Percentiles rank a stretch among this genome's conserved stretches.
These are phyloP conservation scores for Diplogasteroides magnus DNA, from an alignment of 1,140 invertebrate species.

Conservation along the genomic window DNA sequence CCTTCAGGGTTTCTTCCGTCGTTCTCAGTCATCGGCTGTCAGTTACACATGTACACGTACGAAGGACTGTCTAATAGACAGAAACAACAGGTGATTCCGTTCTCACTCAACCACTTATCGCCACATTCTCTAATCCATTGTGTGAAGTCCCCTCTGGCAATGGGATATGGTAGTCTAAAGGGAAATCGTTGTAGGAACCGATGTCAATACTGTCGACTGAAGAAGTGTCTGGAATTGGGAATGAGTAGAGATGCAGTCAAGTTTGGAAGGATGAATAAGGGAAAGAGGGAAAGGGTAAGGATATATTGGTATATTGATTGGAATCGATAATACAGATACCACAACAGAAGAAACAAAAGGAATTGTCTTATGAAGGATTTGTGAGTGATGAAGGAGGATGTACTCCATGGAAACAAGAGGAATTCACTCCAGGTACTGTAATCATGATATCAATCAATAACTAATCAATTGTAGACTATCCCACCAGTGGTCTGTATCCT, in stretches of 20 bases:
- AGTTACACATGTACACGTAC: slow-evolving; percentile 98
- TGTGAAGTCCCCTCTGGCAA: background rate
- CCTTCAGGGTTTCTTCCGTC: slow-evolving; percentile 89
- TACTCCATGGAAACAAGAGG: too few relatives aligned
- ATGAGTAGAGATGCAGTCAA: slow-evolving; percentile 99
- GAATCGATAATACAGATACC: too few relatives aligned
- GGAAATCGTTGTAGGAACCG: slow-evolving; percentile 67
- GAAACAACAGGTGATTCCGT: slow-evolving; percentile 54
- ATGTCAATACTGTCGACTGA: slow-evolving; percentile 96
- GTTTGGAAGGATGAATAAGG: slow-evolving; percentile 99
- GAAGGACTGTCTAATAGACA: slow-evolving; percentile 94
- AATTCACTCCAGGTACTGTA: too few relatives aligned
- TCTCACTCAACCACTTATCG: background rate
- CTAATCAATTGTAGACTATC: too few relatives aligned
- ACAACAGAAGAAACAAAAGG: too few relatives aligned
- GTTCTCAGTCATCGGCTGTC: slow-evolving; percentile 82
- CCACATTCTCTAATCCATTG: background rate
- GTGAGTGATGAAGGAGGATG: too few relatives aligned
- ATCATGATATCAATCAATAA: too few relatives aligned
- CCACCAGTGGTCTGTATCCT: too few relatives aligned
- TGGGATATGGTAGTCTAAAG: background rate
- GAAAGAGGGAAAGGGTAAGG: slow-evolving; percentile 97
- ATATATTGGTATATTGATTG: too few relatives aligned
- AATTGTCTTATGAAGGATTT: too few relatives aligned
- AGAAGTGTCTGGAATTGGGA: slow-evolving; percentile 96